Base-by-base conservation (phyloP, 2,797 vertebrate species). In the Sus cebifrons region DNA sequence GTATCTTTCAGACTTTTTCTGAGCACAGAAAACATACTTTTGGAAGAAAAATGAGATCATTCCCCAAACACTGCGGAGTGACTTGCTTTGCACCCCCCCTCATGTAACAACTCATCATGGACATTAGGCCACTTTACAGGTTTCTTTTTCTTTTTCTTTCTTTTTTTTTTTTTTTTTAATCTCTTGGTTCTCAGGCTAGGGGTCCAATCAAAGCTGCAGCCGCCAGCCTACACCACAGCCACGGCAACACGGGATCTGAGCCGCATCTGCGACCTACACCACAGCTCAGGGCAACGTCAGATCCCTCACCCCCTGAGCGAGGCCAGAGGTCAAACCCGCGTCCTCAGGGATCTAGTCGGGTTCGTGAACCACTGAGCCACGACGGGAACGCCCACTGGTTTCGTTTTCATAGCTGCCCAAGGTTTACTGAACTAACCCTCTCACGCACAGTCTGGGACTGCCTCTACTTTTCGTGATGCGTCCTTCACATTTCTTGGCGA, bases 21-120 rank as follows among this genome's bases (percentile, higher is more conserved):
- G 89, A 62, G 20, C 17, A 40, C 1, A 74, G 36, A 44, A n/a
- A 25, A 56, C 3, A 9, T 18, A 9, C 20, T 78, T n/a, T 79
- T 70, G 60, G 44, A 54, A 73, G 56, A 65, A 60, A 78, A 60
- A 23, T 5, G 52, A 79, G n/a, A 3, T 23, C 74, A 32, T 8
- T 0, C 74, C 71, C 21, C 9, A 1, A 29, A 36, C 16, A 56
- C 27, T 5, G 23, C 6, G 1, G 23, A 40, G 5, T 2, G 5
- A 20, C 27, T 20, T 62, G 60, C 73, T 58, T 29, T 40, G 40
- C 0, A 1, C 21, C 27, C 64, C 6, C 0, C 58, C 58, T 6
- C 11, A 20, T 12, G 49, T n/a, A 14, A 36, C 11, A n/a, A 2
- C 3, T 13, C 7, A 3, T 13, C 32, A 54, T 0, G 0, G 60